Evolutionary conservation across 2,797 vertebrate genomes (phyloP).

Genomic region (Rachycentron canadum): DNA sequence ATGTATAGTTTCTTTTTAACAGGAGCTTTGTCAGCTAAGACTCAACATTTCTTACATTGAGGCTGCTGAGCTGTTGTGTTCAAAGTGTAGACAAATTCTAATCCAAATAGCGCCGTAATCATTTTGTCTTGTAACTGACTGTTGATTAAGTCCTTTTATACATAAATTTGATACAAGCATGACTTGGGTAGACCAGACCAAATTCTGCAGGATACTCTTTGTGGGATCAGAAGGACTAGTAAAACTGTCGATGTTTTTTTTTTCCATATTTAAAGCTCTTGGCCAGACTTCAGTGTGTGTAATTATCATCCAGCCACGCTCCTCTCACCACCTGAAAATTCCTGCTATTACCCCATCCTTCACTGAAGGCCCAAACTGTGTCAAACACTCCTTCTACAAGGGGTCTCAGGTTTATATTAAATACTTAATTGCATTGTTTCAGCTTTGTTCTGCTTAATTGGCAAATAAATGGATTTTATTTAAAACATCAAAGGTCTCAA

Average conservation of each 20-base stretch:
- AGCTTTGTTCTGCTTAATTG: conserved; percentile 44
- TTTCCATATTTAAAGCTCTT: conserved; percentile 36
- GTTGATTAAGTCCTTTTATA: conserved; percentile 2
- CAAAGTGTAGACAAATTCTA: conserved; percentile 36
- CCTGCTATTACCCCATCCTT: conserved; percentile 9
- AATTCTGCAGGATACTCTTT: not conserved
- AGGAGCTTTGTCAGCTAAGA: conserved; percentile 26
- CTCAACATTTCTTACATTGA: conserved; percentile 5
- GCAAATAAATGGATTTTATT: conserved; percentile 56
- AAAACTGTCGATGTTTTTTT: conserved; percentile 4
- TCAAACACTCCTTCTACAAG: conserved; percentile 23
- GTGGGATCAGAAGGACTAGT: not conserved
- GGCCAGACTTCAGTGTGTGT: conserved; percentile 1
- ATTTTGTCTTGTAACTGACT: conserved; percentile 6
- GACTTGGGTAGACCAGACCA: not conserved
- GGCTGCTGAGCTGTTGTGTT: conserved; percentile 45
- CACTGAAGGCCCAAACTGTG: not conserved
- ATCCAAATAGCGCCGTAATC: not conserved
- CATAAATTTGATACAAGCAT: not conserved
- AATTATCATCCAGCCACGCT: conserved; percentile 2
- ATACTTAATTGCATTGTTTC: conserved; percentile 41
- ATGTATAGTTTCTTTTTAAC: not conserved
- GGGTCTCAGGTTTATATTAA: conserved; percentile 43
- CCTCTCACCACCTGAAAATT: conserved; percentile 22
- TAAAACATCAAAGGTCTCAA: conserved; percentile 34